Evolutionary conservation across 2,113 vertebrate genomes (phyloP).

Genomic region (Tonatia bakeri): DNA sequence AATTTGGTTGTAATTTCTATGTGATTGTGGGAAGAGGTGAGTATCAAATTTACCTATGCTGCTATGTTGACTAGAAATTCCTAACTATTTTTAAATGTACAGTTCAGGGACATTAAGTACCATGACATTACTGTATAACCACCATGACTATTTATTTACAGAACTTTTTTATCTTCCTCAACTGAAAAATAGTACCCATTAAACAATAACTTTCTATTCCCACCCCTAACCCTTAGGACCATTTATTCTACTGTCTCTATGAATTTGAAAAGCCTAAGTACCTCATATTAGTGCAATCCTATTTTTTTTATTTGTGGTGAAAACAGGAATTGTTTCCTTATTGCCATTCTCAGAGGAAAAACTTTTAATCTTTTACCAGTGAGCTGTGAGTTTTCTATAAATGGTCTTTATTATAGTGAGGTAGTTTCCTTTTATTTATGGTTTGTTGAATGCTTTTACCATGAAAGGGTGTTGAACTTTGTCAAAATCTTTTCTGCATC

Average conservation of each 20-base stretch:
- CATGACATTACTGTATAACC: not conserved
- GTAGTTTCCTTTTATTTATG: not conserved
- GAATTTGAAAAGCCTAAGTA: not conserved
- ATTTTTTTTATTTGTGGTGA: not conserved
- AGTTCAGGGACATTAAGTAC: not conserved
- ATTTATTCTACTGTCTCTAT: not conserved
- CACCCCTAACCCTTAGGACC: not conserved
- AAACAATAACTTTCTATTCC: not conserved
- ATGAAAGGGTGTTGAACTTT: not conserved
- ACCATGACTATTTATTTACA: not conserved
- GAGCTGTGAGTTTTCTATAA: not conserved
- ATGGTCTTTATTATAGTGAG: not conserved
- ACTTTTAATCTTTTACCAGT: not conserved
- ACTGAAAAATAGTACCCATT: not conserved
- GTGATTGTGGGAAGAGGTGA: too few relatives aligned
- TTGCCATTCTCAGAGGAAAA: not conserved
- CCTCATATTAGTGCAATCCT: not conserved
- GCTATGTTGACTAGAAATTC: too few relatives aligned
- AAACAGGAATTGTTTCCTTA: not conserved
- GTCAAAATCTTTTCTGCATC: not conserved
- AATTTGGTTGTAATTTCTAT: not conserved
- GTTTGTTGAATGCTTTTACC: not conserved
- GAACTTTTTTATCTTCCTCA: not conserved
- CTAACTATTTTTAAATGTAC: not conserved
- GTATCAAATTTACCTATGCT: too few relatives aligned